A percentile compares a stretch with the other conserved stretches of the same genome.
phyloP scores from a whole-genome alignment of 2,113 vertebrate genomes.

The Catharus minimus region DNA sequence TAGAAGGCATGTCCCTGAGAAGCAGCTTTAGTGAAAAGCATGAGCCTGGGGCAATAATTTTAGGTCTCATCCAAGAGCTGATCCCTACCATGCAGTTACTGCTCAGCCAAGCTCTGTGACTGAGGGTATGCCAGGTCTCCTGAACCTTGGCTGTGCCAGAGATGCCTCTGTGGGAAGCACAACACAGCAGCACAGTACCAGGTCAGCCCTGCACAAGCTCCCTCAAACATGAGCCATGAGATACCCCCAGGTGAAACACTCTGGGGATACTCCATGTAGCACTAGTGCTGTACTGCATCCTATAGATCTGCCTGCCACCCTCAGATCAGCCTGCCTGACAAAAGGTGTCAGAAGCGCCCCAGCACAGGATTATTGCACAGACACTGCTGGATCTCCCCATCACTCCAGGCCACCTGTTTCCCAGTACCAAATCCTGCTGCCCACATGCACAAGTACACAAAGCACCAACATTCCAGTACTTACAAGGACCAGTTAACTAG shows the following conservation, averaged over 20 bases:
- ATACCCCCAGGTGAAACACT: background rate
- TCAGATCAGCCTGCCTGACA: background rate
- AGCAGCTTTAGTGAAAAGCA: background rate
- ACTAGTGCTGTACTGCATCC: background rate
- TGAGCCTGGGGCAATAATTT: background rate
- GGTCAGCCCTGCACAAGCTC: background rate
- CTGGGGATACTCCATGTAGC: accelerated
- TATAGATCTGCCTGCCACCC: background rate
- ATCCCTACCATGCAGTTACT: background rate
- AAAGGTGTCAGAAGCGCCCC: background rate
- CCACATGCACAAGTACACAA: background rate
- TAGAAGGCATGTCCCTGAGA: background rate
- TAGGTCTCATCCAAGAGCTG: background rate
- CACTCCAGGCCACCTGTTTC: background rate
- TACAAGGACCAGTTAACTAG: slow-evolving; percentile 84
- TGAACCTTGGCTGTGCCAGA: background rate
- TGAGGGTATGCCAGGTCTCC: background rate
- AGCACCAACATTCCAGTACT: slow-evolving; percentile 36
- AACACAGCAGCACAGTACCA: accelerated
- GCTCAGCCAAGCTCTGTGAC: background rate
- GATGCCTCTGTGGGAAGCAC: background rate
- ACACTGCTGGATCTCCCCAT: background rate
- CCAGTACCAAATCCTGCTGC: background rate
- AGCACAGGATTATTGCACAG: background rate
- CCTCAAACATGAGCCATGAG: accelerated